Percentiles rank a stretch among this genome's conserved stretches.
phyloP scores from a whole-genome alignment of 1,140 invertebrate species.

The Hyphantria cunea region DNA sequence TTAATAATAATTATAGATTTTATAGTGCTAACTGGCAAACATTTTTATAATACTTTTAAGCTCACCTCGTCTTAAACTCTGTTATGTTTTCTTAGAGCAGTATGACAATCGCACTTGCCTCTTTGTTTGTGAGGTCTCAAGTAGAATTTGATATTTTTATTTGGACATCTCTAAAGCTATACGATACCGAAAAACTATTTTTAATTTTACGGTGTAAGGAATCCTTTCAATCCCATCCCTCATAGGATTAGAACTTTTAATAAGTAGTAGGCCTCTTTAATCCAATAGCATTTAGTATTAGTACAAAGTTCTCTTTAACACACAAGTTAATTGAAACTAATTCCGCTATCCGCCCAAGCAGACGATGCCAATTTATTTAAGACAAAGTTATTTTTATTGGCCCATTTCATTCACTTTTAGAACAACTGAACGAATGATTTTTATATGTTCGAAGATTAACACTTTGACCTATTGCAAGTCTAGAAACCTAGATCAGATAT shows the following conservation, averaged over 20 bases:
- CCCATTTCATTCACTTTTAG: slow-evolving; percentile 49
- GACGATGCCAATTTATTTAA: slow-evolving; percentile 37
- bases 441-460: slow-evolving; percentile 4
- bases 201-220: no score
- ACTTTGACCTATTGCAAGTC: slow-evolving; percentile 14
- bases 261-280: slow-evolving; percentile 1
- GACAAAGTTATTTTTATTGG: slow-evolving; percentile 47
- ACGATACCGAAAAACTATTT: no score
- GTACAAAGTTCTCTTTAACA: slow-evolving; percentile 12
- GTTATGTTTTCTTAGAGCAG: no score
- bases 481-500: slow-evolving; percentile 10
- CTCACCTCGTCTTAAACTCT: no score
- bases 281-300: slow-evolving; percentile 5
- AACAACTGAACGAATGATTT: slow-evolving; percentile 27
- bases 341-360: slow-evolving; percentile 30
- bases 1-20: no score
- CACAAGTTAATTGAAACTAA: slow-evolving; percentile 33
- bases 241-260: background rate
- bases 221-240: no score
- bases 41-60: no score
- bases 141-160: no score
- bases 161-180: no score
- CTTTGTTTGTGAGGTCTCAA: no score
- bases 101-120: no score
- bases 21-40: no score